Percentiles rank a stretch among this genome's conserved stretches.
These are phyloP conservation scores for Zalophus californianus DNA, from an alignment of 2,797 vertebrate species.

Conservation along the genomic window DNA sequence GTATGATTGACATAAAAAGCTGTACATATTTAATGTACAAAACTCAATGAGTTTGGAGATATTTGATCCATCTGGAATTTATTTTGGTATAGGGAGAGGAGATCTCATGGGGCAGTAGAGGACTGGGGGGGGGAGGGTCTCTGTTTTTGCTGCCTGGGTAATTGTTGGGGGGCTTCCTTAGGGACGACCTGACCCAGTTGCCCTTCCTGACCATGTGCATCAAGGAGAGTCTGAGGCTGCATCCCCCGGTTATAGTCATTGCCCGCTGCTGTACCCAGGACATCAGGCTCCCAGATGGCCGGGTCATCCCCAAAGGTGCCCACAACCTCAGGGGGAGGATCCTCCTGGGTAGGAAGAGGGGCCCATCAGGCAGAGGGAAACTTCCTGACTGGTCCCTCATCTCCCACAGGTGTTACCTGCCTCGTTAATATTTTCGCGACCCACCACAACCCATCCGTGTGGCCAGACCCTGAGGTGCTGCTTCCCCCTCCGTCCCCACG, in stretches of 20 bases:
- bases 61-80: neutral
- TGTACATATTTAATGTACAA: neutral
- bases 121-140: neutral
- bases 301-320: conserved; percentile 90
- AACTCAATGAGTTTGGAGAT: neutral
- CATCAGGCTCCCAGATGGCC: conserved; percentile 88
- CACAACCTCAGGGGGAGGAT: accelerated
- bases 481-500: too few relatives aligned
- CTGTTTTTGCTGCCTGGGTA: neutral
- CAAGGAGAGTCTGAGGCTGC: conserved; percentile 93
- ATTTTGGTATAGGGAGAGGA: neutral
- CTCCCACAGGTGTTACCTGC: conserved; percentile 86
- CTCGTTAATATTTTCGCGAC: conserved; percentile 92
- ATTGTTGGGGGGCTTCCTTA: conserved; percentile 56
- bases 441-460: conserved; percentile 91
- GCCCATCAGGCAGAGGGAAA: accelerated
- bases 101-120: neutral
- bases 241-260: conserved; percentile 89
- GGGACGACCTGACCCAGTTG: conserved; percentile 93
- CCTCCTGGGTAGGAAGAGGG: neutral
- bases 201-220: conserved; percentile 97
- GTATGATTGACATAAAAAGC: neutral
- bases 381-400: neutral
- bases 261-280: conserved; percentile 90
- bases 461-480: conserved; percentile 90